Conservation (phyloP, 2,797 vertebrate species). For the Epinephelus malabaricus region DNA sequence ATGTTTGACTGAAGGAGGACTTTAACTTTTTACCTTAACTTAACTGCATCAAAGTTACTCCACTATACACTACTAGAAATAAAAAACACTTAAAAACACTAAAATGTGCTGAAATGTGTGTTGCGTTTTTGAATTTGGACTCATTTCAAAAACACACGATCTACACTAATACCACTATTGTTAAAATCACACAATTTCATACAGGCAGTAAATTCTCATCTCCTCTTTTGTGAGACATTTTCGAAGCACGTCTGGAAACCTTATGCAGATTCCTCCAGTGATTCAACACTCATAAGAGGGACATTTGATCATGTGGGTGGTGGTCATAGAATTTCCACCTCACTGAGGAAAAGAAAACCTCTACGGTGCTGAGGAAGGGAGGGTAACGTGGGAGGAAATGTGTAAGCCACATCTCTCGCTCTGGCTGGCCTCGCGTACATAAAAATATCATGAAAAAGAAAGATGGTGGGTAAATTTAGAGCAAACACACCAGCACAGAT, state of each 20-base stretch:
- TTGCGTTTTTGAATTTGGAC: neutral
- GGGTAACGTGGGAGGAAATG: constrained; percentile 43
- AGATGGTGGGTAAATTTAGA: neutral
- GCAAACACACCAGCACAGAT: neutral
- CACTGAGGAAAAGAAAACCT: constrained; percentile 36
- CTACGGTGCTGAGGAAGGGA: neutral
- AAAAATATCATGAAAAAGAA: constrained; percentile 36
- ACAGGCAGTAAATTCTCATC: neutral
- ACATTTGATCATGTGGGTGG: neutral
- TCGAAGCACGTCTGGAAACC: neutral
- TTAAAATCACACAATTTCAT: neutral
- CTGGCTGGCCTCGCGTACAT: neutral
- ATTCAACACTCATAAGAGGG: neutral
- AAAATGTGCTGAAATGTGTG: neutral
- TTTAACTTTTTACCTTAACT: neutral
- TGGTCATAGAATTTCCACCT: constrained; percentile 16
- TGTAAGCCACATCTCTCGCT: constrained; percentile 49
- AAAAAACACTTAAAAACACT: neutral
- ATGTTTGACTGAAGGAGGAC: neutral
- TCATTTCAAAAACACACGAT: neutral
- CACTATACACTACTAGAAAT: neutral
- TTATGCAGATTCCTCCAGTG: neutral
- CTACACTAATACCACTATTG: neutral
- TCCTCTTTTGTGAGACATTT: neutral
- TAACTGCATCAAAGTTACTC: neutral